These are phyloP conservation scores for Pseudococcus viburni DNA, from an alignment of 2,888 invertebrate genomes.

Conservation along the genomic window DNA sequence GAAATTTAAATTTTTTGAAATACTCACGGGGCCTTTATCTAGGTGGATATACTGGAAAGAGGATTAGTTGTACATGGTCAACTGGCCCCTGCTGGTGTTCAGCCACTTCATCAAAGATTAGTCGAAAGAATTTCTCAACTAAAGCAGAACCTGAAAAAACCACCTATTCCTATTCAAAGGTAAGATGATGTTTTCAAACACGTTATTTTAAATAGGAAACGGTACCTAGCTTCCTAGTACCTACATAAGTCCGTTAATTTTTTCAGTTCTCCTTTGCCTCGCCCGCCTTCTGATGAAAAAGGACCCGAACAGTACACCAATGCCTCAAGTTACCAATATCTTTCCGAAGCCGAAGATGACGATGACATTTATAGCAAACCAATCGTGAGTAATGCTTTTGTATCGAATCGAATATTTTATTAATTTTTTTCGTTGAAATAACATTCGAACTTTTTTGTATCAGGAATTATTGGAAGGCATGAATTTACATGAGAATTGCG, in stretches of 20 bases:
- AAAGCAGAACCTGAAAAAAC: slow-evolving; percentile 67
- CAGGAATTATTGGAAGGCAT: not conserved
- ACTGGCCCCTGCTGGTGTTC: slow-evolving; percentile 89
- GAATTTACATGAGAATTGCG: not conserved
- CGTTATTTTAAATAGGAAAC: not conserved
- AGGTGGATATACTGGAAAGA: slow-evolving; percentile 79
- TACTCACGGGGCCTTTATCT: not conserved
- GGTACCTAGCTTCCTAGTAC: not conserved
- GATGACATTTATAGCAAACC: slow-evolving; percentile 85
- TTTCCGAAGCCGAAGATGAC: slow-evolving; percentile 73
- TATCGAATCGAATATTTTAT: not conserved
- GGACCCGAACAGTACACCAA: slow-evolving; percentile 70
- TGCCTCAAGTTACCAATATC: slow-evolving; percentile 73
- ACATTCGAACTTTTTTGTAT: not conserved
- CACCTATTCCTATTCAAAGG: slow-evolving; percentile 67
- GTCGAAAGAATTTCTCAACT: slow-evolving; percentile 87
- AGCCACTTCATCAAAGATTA: slow-evolving; percentile 90
- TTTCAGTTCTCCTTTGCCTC: slow-evolving; percentile 84
- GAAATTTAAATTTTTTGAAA: too few species aligned
- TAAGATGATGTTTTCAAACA: not conserved
- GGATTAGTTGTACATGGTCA: slow-evolving; percentile 88
- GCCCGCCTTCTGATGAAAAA: slow-evolving; percentile 81
- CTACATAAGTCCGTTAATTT: slow-evolving; percentile 36
- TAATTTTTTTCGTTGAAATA: not conserved
- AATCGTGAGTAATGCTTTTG: slow-evolving; percentile 69